Evolutionary conservation across 1,140 invertebrate genomes (phyloP), one percentile per base, ranked within the genome.

Genomic region (Cydia strobilella): DNA sequence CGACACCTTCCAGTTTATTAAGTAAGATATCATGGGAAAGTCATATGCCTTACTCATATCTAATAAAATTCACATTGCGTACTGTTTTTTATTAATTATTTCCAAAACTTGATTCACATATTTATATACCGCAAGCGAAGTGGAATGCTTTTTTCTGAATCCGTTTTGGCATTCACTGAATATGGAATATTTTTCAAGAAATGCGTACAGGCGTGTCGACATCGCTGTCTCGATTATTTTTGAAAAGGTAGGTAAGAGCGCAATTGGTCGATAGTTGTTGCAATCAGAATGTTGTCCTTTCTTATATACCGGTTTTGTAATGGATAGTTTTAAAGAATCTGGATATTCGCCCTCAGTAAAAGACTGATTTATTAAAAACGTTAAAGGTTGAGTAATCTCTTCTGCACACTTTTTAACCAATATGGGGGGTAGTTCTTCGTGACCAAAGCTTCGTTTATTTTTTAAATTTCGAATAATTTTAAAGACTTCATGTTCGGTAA

Each of bases 31-130:
- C 27, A 51, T 74, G 31, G 3, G 13, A n/a, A 6, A 74, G n/a
- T 74, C 74, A 69, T 74, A 74, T 1, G 74, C 74, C 20, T 74
- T 74, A 15, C 25, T 66, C 51, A 74, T 62, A 45, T 74, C 73
- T 42, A 74, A 42, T 27, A 74, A 20, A 0, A 65, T 10, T 18
- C 54, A 54, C 5, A 74, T 13, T n/a, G 73, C 73, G 27, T 74
- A 74, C 45, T 74, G 18, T 20, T 59, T 62, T 4, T 74, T 25
- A 25, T 74, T 65, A 35, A 63, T n/a, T 18, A 65, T 20, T 6
- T 74, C 62, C 9, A 74, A 18, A 31, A 63, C 9, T 65, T 74
- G 18, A 3, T 74, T 10, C 2, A 63, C n/a, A 42, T 39, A 74
- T 74, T 74, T 74, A 42, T 42, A 74, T 12, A 74, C 54, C 2